Base-by-base conservation (phyloP, 1,140 invertebrate species). In the Pollicipes pollicipes region DNA sequence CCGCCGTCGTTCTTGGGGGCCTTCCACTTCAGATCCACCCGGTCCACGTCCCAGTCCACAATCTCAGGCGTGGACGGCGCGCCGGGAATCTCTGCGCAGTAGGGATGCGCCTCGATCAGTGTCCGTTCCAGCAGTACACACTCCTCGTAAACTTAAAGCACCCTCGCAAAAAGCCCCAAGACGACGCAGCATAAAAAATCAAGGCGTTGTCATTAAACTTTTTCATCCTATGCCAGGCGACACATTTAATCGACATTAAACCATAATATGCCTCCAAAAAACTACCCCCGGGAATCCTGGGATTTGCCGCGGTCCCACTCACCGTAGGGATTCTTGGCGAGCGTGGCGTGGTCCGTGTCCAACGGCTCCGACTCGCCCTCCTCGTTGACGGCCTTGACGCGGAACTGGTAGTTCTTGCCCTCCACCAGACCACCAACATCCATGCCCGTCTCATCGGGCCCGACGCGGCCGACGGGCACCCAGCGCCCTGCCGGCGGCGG, bases 361-460 rank as follows among this genome's bases (percentile, higher is more conserved):
- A 98, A 78, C 29, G 95, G 93, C 76, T 98, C 95, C 30, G 94
- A 96, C 81, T 95, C 93, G 4, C 97, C 97, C 82, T 98, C 94
- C 69, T 95, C 91, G 78, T 99, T 99, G 67, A 98, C 86, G n/a
- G 97, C 96, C 78, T 91, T 95, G 0, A 99, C 95, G 74, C 95
- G 85, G 83, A 98, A 98, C 79, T 95, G 88, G 80, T 98, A 98
- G 76, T 95, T 90, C 78, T 97, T 92, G 29, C 93, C 93, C 79
- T 95, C 92, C 77, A 90, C 87, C 67, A 98, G 83, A 68, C 93
- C 94, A 77, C 91, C 91, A 37, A 98, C 86, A 74, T 95, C 90
- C 84, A 92, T 88, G 81, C 94, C 90, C 0, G 91, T 88, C 75
- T 93, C 90, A 75, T 35, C n/a, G n/a, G 0, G 90, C 88, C 4